Percentiles rank a stretch among this genome's conserved stretches.
Evolutionary conservation across 2,113 vertebrate genomes (phyloP).

Genomic region (Calypte anna): DNA sequence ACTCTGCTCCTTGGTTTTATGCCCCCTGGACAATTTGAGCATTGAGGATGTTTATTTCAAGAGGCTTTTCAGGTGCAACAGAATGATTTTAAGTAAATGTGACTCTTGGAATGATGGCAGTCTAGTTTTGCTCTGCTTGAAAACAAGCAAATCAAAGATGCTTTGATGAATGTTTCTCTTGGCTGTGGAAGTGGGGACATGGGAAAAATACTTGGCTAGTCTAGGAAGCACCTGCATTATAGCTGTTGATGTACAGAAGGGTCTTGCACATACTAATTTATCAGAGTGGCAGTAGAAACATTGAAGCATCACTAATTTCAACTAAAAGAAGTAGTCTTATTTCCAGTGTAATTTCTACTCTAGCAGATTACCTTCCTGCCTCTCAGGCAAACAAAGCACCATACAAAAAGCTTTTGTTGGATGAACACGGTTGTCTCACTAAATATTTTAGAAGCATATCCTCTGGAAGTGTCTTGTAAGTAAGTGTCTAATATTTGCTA

Average conservation of each 20-base stretch:
- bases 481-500: background rate
- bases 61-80: conserved; percentile 46
- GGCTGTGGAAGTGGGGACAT: background rate
- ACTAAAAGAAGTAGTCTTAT: background rate
- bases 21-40: background rate
- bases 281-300: background rate
- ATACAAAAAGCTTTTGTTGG: background rate
- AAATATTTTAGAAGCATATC: background rate
- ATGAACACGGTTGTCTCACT: background rate
- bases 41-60: background rate
- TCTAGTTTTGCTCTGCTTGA: background rate
- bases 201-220: background rate
- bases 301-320: background rate
- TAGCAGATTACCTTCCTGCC: background rate
- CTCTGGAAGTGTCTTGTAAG: background rate
- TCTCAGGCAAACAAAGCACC: background rate
- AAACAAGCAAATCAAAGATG: background rate
- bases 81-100: conserved; percentile 32
- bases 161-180: conserved; percentile 36
- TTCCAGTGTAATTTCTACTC: background rate
- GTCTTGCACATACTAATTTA: background rate
- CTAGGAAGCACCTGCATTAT: background rate
- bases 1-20: background rate
- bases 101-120: background rate
- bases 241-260: background rate